A percentile compares a stretch with the other conserved stretches of the same genome.
Evolutionary conservation across 2,888 invertebrate species (phyloP).

Genomic region (Hetaerina titia): DNA sequence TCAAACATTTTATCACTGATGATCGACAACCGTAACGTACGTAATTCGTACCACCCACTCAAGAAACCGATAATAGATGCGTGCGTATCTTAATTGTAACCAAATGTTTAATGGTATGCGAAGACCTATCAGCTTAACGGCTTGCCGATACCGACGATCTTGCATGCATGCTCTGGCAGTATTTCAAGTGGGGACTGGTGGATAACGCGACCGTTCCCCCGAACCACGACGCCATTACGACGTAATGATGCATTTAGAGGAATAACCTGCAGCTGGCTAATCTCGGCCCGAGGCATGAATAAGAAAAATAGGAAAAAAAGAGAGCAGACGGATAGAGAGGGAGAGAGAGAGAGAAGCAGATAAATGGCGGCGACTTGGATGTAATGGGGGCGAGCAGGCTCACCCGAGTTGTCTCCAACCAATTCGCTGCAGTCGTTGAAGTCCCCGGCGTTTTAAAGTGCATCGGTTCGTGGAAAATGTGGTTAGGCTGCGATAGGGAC

Average conservation of each 20-base stretch:
- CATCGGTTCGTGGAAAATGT: background rate
- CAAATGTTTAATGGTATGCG: background rate
- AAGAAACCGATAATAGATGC: background rate
- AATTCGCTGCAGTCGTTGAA: slow-evolving; percentile 6
- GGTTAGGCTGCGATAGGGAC: background rate
- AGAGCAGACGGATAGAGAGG: background rate
- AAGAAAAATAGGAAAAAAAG: background rate
- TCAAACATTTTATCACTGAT: no score
- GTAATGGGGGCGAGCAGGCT: background rate
- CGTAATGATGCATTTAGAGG: slow-evolving; percentile 7
- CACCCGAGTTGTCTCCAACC: background rate
- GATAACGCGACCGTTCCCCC: background rate
- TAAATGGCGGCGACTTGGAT: slow-evolving; percentile 5
- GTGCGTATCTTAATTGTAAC: background rate
- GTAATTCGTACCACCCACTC: background rate
- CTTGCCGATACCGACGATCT: background rate
- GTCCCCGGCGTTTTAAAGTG: slow-evolving; percentile 34
- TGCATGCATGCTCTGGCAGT: background rate
- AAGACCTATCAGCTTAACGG: background rate
- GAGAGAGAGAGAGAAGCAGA: background rate
- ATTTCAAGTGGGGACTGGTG: background rate
- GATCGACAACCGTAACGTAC: no score
- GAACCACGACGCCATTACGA: background rate
- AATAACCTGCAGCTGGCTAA: background rate
- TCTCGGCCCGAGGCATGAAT: slow-evolving; percentile 18